phyloP scores from a whole-genome alignment of 2,797 vertebrate species.

The Capromys pilorides region DNA sequence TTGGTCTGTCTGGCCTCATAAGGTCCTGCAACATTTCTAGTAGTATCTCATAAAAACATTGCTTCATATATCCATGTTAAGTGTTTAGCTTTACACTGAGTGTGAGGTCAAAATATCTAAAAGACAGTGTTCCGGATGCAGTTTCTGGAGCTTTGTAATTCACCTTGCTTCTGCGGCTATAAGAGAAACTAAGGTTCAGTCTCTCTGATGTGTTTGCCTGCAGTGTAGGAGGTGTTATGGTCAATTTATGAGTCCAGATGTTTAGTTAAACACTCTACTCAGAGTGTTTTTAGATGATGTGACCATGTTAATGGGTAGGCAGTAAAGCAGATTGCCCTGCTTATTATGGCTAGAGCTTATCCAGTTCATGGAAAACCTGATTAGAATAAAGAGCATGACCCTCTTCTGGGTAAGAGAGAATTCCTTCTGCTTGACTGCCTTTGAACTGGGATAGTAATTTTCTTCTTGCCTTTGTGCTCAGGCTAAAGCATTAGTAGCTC shows the following conservation, averaged over 20 bases:
- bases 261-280: background rate
- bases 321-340: background rate
- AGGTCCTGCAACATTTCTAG: background rate
- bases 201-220: background rate
- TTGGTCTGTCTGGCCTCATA: background rate
- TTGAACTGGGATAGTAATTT: background rate
- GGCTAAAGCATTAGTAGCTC: background rate
- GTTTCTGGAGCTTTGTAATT: background rate
- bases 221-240: background rate
- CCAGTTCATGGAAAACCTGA: background rate
- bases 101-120: background rate
- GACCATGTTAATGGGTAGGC: background rate
- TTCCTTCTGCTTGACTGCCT: background rate
- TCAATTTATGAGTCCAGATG: background rate
- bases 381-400: background rate
- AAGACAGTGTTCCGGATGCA: background rate
- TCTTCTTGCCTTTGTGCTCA: background rate
- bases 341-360: background rate
- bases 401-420: background rate
- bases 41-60: background rate
- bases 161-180: background rate
- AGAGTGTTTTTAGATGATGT: conserved; percentile 1
- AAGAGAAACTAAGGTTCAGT: background rate
- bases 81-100: background rate
- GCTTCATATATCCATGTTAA: background rate